These are phyloP conservation scores for Micrastur ruficollis DNA, from an alignment of 2,797 vertebrate species.

Conservation along the genomic window DNA sequence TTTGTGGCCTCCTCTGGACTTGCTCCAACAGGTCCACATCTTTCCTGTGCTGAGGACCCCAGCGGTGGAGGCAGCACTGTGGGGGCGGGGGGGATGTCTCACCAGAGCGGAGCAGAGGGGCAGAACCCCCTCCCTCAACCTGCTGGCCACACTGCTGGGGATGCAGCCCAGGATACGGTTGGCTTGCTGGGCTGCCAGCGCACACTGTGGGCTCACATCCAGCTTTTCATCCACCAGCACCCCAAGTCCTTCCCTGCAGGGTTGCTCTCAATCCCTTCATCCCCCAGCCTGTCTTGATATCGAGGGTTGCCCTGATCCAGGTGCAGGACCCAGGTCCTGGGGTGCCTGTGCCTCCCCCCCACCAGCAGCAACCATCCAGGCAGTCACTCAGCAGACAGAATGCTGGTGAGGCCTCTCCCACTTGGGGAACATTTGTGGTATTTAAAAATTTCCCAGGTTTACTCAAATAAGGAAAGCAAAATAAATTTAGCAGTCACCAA, in stretches of 20 bases:
- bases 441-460: conserved; percentile 70
- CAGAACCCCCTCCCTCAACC: no score
- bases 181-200: no score
- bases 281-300: neutral
- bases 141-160: no score
- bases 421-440: conserved; percentile 35
- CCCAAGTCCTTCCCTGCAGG: neutral
- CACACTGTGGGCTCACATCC: no score
- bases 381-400: neutral
- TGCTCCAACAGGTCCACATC: neutral
- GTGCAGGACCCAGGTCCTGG: neutral
- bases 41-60: no score
- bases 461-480: conserved; percentile 69
- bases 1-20: neutral
- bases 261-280: neutral
- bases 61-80: no score
- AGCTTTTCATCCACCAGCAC: no score
- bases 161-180: no score
- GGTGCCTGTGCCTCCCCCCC: neutral
- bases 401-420: neutral
- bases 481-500: conserved; percentile 58
- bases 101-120: no score
- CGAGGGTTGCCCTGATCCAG: neutral
- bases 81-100: no score
- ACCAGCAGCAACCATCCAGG: neutral